A percentile compares a stretch with the other conserved stretches of the same genome.
Conservation (phyloP, 2,888 invertebrate species). For the Kuschelorhynchus macadamiae region DNA sequence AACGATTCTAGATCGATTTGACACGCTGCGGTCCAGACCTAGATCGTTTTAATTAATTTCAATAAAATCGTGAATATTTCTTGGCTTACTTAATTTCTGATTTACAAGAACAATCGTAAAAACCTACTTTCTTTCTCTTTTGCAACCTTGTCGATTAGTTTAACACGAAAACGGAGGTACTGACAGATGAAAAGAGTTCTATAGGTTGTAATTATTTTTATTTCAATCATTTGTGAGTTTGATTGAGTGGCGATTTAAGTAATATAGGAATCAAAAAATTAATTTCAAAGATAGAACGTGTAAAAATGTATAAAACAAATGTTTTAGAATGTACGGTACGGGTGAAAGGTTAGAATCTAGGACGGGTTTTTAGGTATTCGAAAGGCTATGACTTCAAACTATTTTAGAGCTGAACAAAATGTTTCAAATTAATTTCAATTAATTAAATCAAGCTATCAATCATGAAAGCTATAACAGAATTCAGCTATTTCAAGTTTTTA, state of each 20-base stretch:
- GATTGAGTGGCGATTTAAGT: constrained; percentile 3
- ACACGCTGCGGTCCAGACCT: constrained; percentile 20
- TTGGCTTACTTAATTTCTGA: neutral
- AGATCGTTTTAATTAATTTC: constrained; percentile 26
- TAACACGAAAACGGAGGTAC: neutral
- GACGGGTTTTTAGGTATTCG: neutral
- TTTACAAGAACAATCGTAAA: constrained; percentile 8
- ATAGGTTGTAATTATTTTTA: neutral
- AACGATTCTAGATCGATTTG: too few relatives aligned
- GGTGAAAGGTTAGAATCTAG: constrained; percentile 12
- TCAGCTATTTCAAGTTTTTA: too few relatives aligned
- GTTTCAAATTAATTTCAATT: too few relatives aligned
- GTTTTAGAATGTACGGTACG: neutral
- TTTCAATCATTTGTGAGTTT: constrained; percentile 1
- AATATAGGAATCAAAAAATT: neutral
- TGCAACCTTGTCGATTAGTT: constrained; percentile 11
- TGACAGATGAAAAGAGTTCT: constrained; percentile 17
- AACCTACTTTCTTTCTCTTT: constrained; percentile 9
- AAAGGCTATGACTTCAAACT: too few relatives aligned
- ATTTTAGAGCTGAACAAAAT: too few relatives aligned
- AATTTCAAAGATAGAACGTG: neutral
- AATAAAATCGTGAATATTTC: constrained; percentile 27
- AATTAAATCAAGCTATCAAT: too few relatives aligned
- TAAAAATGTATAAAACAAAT: too few relatives aligned
- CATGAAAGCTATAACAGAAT: too few relatives aligned